Conservation (phyloP, 2,888 invertebrate genomes). For the Aelia acuminata region DNA sequence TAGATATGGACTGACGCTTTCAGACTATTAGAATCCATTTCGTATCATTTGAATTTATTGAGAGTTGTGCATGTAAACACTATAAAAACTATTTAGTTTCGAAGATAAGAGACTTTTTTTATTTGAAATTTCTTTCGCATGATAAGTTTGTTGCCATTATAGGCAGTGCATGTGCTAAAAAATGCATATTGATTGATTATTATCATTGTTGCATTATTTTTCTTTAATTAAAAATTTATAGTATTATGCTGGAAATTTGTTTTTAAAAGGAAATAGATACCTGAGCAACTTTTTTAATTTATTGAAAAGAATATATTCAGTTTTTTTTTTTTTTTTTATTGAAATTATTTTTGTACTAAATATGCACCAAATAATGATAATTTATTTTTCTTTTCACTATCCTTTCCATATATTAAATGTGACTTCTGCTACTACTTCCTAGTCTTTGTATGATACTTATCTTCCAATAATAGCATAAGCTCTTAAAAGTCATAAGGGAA, state of each 20-base stretch:
- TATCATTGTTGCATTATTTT: not conserved
- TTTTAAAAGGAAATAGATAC: not conserved
- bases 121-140: not conserved
- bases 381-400: too few relatives aligned
- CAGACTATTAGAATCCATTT: not conserved
- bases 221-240: not conserved
- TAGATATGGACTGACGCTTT: conserved; percentile 1
- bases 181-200: not conserved
- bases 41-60: not conserved
- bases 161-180: not conserved
- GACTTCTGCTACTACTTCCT: too few relatives aligned
- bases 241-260: not conserved
- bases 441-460: too few relatives aligned
- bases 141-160: not conserved
- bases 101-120: not conserved
- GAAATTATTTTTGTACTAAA: too few relatives aligned
- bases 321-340: too few relatives aligned
- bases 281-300: not conserved
- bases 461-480: too few relatives aligned
- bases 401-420: too few relatives aligned
- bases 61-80: not conserved
- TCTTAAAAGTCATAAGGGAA: too few relatives aligned
- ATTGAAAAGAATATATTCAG: not conserved
- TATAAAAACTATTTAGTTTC: not conserved
- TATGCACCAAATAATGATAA: too few relatives aligned